Base-by-base conservation (phyloP, 2,888 invertebrate species). In the Dioctria rufipes region DNA sequence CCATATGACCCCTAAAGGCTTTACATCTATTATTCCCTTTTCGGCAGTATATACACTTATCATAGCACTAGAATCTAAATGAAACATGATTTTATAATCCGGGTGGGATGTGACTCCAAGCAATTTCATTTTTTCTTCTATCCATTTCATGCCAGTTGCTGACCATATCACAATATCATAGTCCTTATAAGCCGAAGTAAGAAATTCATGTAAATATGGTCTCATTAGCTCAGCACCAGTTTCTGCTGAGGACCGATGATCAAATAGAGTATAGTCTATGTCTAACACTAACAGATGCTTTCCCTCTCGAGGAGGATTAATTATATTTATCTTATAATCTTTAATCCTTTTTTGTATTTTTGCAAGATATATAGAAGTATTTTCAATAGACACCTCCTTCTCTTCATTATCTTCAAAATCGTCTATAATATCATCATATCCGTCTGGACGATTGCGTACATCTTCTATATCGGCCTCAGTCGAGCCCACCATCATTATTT, bases 151-250 rank as follows among this genome's bases (percentile, higher is more conserved):
- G 82, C 96, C 95, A 0, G 98, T 98, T 0, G 98, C 98, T 3
- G 98, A 98, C 98, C 98, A 99, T 84, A 99, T 98, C 0, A 96
- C 98, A 84, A 98, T 98, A 86, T 98, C 98, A 85, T 98, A 98
- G 89, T 97, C 91, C 87, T 93, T 92, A 86, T 97, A 97, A 0
- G 96, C 95, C 0, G 93, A 91, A 1, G 94, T 94, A 0, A 98
- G 91, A 89, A 98, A 98, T 88, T 98, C 98, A 87, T 99, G 98
- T 46, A 98, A 92, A 88, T 93, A 98, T 0, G 98, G 98, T 82
- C 98, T 91, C 98, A 98, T 98, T 78, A 98, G 89, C 88, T 98
- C 97, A 25, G 92, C 91, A 0, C 93, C 94, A 83, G 94, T 94
- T 88, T 98, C 97, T 0, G 98, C 98, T 0, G 94, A 93, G 46